Evolutionary conservation across 2,113 vertebrate species (phyloP).

Genomic region (Panurus biarmicus): DNA sequence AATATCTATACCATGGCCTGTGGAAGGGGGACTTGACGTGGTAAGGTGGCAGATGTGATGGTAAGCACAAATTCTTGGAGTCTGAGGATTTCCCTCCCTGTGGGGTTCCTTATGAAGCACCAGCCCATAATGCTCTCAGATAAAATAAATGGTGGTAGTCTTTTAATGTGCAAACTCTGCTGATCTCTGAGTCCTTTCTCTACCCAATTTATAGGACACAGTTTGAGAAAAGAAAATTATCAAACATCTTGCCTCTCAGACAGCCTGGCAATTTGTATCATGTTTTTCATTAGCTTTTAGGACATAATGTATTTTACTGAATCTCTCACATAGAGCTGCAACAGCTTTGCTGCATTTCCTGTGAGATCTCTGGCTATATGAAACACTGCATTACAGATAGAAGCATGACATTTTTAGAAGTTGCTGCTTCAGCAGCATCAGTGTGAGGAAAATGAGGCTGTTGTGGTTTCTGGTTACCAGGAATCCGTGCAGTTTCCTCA

Average conservation of each 20-base stretch:
- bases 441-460: neutral
- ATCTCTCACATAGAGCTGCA: neutral
- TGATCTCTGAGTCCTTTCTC: neutral
- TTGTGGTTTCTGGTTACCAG: neutral
- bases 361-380: neutral
- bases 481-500: neutral
- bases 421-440: neutral
- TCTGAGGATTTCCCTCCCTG: neutral
- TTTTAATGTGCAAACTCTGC: neutral
- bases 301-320: neutral
- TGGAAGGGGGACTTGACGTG: neutral
- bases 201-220: neutral
- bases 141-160: neutral
- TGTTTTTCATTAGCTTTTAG: neutral
- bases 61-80: neutral
- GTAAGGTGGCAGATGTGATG: neutral
- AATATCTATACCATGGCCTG: neutral
- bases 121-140: neutral
- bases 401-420: neutral
- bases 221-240: neutral
- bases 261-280: neutral
- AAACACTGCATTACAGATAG: neutral
- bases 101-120: neutral
- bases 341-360: neutral
- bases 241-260: neutral